Conservation (phyloP, 2,888 invertebrate genomes). For the Strigamia maritima region DNA sequence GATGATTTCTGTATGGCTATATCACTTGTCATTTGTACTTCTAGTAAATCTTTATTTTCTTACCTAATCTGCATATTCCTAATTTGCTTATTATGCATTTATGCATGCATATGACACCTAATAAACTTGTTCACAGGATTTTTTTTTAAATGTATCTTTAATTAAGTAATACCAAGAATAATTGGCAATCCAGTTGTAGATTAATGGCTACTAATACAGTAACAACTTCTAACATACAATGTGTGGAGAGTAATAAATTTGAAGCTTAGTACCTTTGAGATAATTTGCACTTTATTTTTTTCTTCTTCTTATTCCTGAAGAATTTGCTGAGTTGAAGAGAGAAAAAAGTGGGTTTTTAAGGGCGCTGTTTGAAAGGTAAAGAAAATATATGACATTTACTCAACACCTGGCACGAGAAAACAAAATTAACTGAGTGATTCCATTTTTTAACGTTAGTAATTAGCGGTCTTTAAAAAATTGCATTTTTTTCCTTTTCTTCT, state of each 20-base stretch:
- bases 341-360: neutral
- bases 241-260: neutral
- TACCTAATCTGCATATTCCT: too few relatives aligned
- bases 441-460: neutral
- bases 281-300: neutral
- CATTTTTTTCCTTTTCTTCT: neutral
- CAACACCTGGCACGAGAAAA: slow-evolving; percentile 16
- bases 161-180: too few relatives aligned
- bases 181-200: neutral
- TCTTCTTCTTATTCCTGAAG: neutral
- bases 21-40: too few relatives aligned
- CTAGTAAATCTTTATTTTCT: too few relatives aligned
- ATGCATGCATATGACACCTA: too few relatives aligned
- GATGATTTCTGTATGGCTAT: too few relatives aligned
- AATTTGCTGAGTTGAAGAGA: neutral
- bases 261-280: neutral
- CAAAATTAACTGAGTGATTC: slow-evolving; percentile 15
- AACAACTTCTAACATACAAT: neutral
- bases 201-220: neutral
- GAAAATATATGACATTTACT: slow-evolving; percentile 12
- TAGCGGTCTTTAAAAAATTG: slow-evolving; percentile 2
- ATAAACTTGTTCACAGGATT: too few relatives aligned
- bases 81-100: too few relatives aligned
- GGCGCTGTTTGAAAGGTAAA: neutral
- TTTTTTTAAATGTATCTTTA: neutral